Evolutionary conservation across 2,113 vertebrate genomes (phyloP), one percentile per base, ranked within the genome.

Genomic region (Struthio camelus): DNA sequence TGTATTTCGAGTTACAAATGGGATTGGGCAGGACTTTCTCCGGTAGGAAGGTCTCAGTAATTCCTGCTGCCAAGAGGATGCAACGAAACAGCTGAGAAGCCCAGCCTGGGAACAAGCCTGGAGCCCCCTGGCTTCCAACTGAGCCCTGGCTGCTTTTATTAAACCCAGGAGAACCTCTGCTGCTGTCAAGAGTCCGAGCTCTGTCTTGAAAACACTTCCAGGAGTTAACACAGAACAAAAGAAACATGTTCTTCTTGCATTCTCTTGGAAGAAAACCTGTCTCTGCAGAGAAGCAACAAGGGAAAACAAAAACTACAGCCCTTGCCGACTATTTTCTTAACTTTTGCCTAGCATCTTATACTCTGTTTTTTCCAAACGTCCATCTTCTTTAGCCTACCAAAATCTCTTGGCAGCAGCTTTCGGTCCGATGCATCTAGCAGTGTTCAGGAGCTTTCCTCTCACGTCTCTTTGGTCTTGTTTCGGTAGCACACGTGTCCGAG

Each of bases 401-500:
- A 36, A 18, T 28, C 42, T 42, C 48, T 42, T 56, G 42, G 36
- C 65, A 80, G n/a, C 61, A 54, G 38, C 56, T 83, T 66, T 80
- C 38, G 75, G 50, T 86, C 44, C 59, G 44, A 24, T 54, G 40
- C 20, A 7, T 23, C 64, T 40, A 58, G 2, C 65, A 80, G 70
- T 51, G 13, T 36, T 53, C 24, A 56, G n/a, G 30, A 30, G 27
- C 44, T 85, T 36, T 53, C 50, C 50, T 36, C 38, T 10, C 62
- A 11, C 0, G 0, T 2, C 13, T 4, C 67, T 79, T 15, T 22
- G 42, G 53, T 25, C 46, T 70, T 50, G 5, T 42, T 56, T 69
- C 54, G 51, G 71, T 14, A 27, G 58, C 7, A 44, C 73, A 59
- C 10, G 0, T 23, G 32, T 22, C 62, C 0, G 0, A 95, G 42